Evolutionary conservation across 2,888 invertebrate species (phyloP).

Genomic region (Coelogynopora nodosa): DNA sequence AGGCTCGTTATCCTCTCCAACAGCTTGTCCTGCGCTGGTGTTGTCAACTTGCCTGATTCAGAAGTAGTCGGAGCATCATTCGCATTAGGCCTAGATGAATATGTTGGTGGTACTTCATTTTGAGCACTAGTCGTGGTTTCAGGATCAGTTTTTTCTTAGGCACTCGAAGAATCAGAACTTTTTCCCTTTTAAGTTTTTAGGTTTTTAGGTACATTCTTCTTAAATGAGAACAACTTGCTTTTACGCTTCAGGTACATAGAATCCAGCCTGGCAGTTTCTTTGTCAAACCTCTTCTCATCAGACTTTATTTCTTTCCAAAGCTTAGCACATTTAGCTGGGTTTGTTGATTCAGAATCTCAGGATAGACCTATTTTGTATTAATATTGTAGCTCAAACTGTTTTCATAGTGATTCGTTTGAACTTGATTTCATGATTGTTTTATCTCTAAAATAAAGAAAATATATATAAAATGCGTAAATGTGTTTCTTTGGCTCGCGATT

Average conservation of each 20-base stretch:
- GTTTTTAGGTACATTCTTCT: neutral
- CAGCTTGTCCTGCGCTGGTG: neutral
- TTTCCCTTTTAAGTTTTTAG: too few relatives aligned
- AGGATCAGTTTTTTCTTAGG: neutral
- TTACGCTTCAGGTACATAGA: neutral
- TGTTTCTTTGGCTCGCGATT: too few relatives aligned
- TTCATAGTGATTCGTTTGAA: neutral
- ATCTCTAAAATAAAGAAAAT: neutral
- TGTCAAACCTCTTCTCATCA: neutral
- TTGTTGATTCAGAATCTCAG: neutral
- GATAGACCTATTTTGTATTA: neutral
- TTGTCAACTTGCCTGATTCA: neutral
- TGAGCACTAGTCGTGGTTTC: neutral
- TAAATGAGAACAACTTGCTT: neutral
- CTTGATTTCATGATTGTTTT: neutral
- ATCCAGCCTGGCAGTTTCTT: neutral
- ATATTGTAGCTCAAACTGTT: neutral
- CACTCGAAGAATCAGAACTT: too few relatives aligned
- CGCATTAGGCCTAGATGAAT: neutral
- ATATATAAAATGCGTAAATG: too few relatives aligned
- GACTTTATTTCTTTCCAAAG: neutral
- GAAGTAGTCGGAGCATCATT: neutral
- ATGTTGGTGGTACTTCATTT: neutral
- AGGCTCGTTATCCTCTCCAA: neutral
- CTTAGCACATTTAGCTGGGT: neutral